Evolutionary conservation across 1,140 invertebrate genomes (phyloP), one percentile per base, ranked within the genome.

Genomic region (Fopius arisanus): DNA sequence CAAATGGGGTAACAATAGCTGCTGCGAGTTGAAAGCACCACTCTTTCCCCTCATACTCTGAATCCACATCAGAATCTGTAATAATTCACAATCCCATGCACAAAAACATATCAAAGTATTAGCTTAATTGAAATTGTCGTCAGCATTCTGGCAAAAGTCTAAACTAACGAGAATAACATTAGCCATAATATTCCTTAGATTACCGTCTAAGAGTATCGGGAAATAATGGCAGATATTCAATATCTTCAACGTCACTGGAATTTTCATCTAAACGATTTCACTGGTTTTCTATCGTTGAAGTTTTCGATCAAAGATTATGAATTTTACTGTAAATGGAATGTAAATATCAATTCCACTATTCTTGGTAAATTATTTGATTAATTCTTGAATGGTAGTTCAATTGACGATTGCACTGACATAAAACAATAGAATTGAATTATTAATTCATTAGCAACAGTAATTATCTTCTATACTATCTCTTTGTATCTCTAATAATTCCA

Each of bases 201-300:
- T 83, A 83, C 78, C 78, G 63, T 80, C 82, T 81, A 83, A 83
- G 82, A 83, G 82, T 83, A 83, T 83, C 77, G 70, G 77, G 78
- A 83, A 82, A 79, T 67, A 82, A 80, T 79, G 79, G 77, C 77
- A 75, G 77, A 82, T 82, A 80, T 68, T 74, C 74, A 68, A 75
- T 70, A 54, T 77, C 78, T 70, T 74, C 43, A 41, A 33, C 48
- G 37, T 21, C 48, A 68, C n/a, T 51, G 54, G 54, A 26, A 14
- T 67, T 31, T 67, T 14, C 33, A n/a, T 40, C 3, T 31, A 10
- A 3, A 37, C 7, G 9, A 37, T 37, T 10, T 37, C 33, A n/a
- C n/a, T n/a, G n/a, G n/a, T n/a, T n/a, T n/a, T n/a, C n/a, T n/a
- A n/a, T n/a, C n/a, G n/a, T n/a, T n/a, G n/a, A n/a, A n/a, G n/a